Base-by-base conservation (phyloP, 2,888 invertebrate genomes). In the Patella caerulea region DNA sequence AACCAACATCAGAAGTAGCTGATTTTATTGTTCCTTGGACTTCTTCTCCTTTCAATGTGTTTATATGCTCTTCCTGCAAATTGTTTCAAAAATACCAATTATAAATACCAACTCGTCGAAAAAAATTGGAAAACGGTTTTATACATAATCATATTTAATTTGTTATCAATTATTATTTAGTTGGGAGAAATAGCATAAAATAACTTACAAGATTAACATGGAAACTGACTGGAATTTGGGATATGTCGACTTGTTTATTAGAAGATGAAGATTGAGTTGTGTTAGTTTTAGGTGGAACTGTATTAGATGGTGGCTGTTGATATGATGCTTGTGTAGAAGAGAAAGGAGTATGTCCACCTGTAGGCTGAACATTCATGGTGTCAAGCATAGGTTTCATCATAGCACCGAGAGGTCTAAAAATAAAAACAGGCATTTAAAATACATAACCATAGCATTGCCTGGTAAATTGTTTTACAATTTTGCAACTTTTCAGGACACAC, bases 331-430 rank as follows among this genome's bases (percentile, higher is more conserved):
- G 45, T 45, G 45, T 45, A 24, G 78, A 19, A 54, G 81, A 75
- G 74, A 87, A 86, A 5, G 86, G 45, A 9, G 85, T 79, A 76
- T 83, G 83, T 11, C 88, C 88, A 19, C 86, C 87, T 76, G 82
- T 84, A 15, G 88, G 88, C 69, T 86, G 85, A 3, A 87, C 83
- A 34, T 86, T 85, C 86, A 89, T 87, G 3, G 87, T 79, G 78
- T 89, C 88, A 72, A 89, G 78, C 74, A 87, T 84, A 34, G 89
- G 89, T 75, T 85, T 86, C 19, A 90, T 85, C 90, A 90, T 90
- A 71, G 87, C 87, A 56, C 90, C 90, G 80, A 90, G 86, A 1
- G 90, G 90, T 12, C 90, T 90, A 85, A 11, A 83, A 83, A 72
- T 72, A 55, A 71, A 81, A 77, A 69, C 45, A 45, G 45, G 9